Evolutionary conservation across 2,797 vertebrate species (phyloP).

Genomic region (Borostomias antarcticus): DNA sequence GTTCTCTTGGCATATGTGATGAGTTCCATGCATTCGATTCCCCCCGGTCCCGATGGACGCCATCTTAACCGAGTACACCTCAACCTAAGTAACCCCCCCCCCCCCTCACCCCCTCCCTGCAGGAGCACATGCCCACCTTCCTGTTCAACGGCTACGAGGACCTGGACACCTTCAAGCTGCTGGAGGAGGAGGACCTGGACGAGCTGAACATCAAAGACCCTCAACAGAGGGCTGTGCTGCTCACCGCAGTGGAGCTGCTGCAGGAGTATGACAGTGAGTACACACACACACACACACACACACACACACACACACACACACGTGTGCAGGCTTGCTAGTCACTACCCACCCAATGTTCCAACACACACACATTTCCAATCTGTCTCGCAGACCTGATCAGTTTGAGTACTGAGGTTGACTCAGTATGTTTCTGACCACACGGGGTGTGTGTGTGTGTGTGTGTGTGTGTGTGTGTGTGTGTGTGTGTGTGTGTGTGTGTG

Average conservation of each 20-base stretch:
- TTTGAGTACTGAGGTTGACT: no score
- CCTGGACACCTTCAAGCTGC: slow-evolving; percentile 94
- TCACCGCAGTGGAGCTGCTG: slow-evolving; percentile 94
- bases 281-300: no score
- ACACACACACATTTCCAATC: no score
- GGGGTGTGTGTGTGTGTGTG: no score
- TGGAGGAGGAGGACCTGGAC: slow-evolving; percentile 97
- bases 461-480: slow-evolving; percentile 25
- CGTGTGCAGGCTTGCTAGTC: no score
- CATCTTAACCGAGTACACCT: no score
- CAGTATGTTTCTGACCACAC: background rate
- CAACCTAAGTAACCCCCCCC: no score
- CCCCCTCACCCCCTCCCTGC: slow-evolving; percentile 24
- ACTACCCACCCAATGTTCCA: no score
- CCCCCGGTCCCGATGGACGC: no score
- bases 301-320: no score
- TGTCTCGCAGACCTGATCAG: background rate
- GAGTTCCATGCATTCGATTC: no score
- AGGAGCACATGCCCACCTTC: slow-evolving; percentile 99
- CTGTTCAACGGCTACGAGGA: slow-evolving; percentile 98
- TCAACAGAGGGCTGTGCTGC: slow-evolving; percentile 91
- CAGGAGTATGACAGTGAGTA: slow-evolving; percentile 98
- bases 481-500: slow-evolving; percentile 19
- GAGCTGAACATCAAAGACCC: slow-evolving; percentile 95
- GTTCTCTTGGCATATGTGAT: no score